Evolutionary conservation across 2,113 vertebrate species (phyloP), one percentile per base, ranked within the genome.

Genomic region (Sylvia atricapilla): DNA sequence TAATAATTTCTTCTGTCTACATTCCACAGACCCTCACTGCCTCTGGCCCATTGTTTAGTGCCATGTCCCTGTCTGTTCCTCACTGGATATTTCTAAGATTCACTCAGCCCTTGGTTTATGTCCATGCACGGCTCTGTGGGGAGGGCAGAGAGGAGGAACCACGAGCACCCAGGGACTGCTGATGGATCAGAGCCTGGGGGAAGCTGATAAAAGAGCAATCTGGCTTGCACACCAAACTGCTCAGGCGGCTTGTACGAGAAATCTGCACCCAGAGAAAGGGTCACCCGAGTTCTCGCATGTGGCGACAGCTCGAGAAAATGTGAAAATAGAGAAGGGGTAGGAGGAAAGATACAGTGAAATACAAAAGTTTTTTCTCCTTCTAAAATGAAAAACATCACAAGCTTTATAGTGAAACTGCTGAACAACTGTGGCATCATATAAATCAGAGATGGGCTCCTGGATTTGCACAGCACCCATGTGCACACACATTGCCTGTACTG

Each of bases 1-100:
- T 30, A 1, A 1, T 0, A 28, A 53, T 43, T 58, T 60, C 13
- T 64, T 60, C 30, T 79, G 12, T 10, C 30, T 55, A 11, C 15
- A 23, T 56, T 66, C 35, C 35, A 50, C 2, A 82, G 52, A 88
- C 8, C 6, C 21, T 18, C 0, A 0, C 62, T 78, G 27, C 21
- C 35, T 20, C 44, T 33, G 13, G 25, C 46, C 18, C 3, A 0
- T 56, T 55, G 35, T 50, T 83, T 2, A 56, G 49, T 1, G 0
- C 30, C 8, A 2, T 1, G 13, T 11, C 64, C 23, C 7, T 39
- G 21, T 19, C 18, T 56, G 17, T 11, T 79, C 52, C 33, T 52
- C 59, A 28, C 37, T 31, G 59, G 35, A 2, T 35, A 43, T 72
- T 81, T 53, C 55, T 59, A 73, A 62, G 64, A 10, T n/a, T 88